A percentile compares a stretch with the other conserved stretches of the same genome.
Evolutionary conservation across 2,888 invertebrate genomes (phyloP).

Genomic region (Stenoptilia bipunctidactyla): DNA sequence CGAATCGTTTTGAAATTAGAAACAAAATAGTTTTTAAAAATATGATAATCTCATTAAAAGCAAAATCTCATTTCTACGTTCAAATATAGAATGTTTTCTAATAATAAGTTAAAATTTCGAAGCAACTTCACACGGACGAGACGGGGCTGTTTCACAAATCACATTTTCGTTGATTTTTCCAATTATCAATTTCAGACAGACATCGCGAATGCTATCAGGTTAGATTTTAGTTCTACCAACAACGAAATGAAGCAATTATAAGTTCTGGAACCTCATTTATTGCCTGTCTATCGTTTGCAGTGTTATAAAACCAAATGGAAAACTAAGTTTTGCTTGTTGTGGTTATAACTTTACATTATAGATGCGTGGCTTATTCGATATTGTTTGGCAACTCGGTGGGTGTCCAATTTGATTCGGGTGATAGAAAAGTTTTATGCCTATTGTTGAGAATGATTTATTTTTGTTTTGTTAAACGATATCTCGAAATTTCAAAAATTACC

Average conservation of each 20-base stretch:
- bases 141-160: neutral
- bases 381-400: slow-evolving; percentile 16
- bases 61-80: too few relatives aligned
- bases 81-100: neutral
- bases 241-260: slow-evolving; percentile 68
- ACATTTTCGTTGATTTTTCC: slow-evolving; percentile 1
- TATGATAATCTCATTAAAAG: too few relatives aligned
- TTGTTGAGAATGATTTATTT: too few relatives aligned
- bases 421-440: neutral
- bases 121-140: neutral
- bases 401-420: neutral
- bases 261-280: slow-evolving; percentile 64
- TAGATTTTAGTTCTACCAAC: slow-evolving; percentile 30
- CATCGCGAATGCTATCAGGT: slow-evolving; percentile 34
- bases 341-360: slow-evolving; percentile 33
- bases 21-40: too few relatives aligned
- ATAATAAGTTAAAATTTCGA: slow-evolving; percentile 5
- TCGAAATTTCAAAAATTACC: too few relatives aligned
- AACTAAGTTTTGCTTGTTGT: slow-evolving; percentile 47
- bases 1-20: too few relatives aligned
- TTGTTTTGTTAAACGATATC: slow-evolving; percentile 18
- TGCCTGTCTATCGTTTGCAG: slow-evolving; percentile 59
- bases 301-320: slow-evolving; percentile 57
- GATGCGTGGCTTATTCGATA: slow-evolving; percentile 20
- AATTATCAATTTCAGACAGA: slow-evolving; percentile 13